Base-by-base conservation (phyloP, 2,888 invertebrate genomes). In the Drosophila silvestris region DNA sequence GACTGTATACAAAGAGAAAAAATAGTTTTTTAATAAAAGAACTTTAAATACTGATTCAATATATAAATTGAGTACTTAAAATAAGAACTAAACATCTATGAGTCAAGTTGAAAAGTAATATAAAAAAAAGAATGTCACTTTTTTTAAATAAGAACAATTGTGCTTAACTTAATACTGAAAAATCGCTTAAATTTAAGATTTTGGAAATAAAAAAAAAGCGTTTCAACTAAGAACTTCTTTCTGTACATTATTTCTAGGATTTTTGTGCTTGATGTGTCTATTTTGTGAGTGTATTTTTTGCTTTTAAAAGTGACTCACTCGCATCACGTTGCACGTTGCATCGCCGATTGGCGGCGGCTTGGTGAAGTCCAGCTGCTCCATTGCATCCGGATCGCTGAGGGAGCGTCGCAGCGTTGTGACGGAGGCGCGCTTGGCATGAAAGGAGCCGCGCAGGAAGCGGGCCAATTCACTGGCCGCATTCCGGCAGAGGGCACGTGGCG, bases 291-390 rank as follows among this genome's bases (percentile, higher is more conserved):
- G 4, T 61, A 30, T n/a, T 12, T 54, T 44, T 44, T 56, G 62
- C 58, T 39, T 66, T 84, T 89, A 92, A 83, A 92, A 92, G 87
- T 92, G 91, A 93, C 93, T 93, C 91, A 93, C 93, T 74, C 92
- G 91, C 78, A 92, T 83, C 70, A 90, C 83, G 79, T 92, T 90
- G 70, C 90, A 85, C 57, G 22, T 47, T 47, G 89, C 85, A 73
- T 87, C 90, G 71, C 82, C 68, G 69, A 80, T 51, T 1, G 79
- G 73, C 19, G 68, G 82, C 39, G 83, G 73, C 41, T 91, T 85
- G 70, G 80, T 81, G 60, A 85, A 85, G 67, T 92, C 88, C 64
- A 83, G 47, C 62, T 84, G 84, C 81, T 92, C 88, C 79, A 92
- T 75, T 59, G 87, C 89, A 72, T 93, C 92, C 35, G 92, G 92